Base-by-base conservation (phyloP, 2,888 invertebrate genomes). In the Apomyelois bistriatella region DNA sequence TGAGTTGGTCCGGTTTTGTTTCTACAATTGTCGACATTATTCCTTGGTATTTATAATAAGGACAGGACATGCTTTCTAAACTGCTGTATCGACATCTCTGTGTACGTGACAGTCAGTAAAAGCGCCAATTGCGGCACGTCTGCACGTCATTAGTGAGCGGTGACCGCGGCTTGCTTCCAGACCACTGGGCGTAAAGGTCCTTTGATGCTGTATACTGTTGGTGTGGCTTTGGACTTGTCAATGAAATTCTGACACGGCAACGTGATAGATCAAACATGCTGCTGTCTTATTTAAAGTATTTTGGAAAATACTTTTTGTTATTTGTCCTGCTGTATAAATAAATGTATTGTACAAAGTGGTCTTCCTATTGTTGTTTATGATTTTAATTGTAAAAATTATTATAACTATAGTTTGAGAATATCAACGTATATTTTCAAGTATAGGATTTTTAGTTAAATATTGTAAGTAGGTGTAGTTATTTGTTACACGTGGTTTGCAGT, bases 61-160 rank as follows among this genome's bases (percentile, higher is more conserved):
- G 30, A 32, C 46, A 32, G 9, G 30, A 32, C 46, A 46, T 46
- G 12, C 12, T 13, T 13, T 7, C 30, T 10, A 16, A 32, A 46
- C 9, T 32, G 46, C 46, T 46, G 16, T 32, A 16, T 46, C 46
- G 46, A 46, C 46, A 32, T 22, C 22, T 15, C n/a, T 15, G 16
- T 9, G 46, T 32, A 46, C 46, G 46, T 46, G 46, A 32, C 46
- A 46, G 46, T 32, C 15, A 5, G 32, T 46, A 46, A 46, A 46
- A 46, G 46, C 16, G 46, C 46, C 46, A 46, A 46, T 46, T 6
- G 28, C 8, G 30, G 22, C 22, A 22, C 22, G 3, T 22, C 22
- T 5, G 16, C 32, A 32, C 46, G 32, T 46, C 46, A 46, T 46
- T 46, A 46, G 32, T 32, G 30, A 37, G 13, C 30, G 46, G 22